A percentile compares a stretch with the other conserved stretches of the same genome.
These are phyloP conservation scores for Eristalis arbustorum DNA, from an alignment of 2,888 invertebrate species.

Conservation along the genomic window DNA sequence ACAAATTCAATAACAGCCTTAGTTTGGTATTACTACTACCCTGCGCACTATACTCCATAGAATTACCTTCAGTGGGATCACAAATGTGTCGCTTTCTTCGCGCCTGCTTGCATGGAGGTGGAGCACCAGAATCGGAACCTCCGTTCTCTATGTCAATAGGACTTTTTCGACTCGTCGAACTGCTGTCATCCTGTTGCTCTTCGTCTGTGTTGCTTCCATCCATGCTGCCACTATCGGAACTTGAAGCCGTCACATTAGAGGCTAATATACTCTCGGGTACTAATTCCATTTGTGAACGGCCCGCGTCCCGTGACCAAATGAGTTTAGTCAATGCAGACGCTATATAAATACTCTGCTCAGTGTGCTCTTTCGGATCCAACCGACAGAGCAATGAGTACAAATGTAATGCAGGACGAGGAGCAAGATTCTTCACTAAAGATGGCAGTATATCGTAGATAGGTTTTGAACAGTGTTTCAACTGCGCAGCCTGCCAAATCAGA, in stretches of 20 bases:
- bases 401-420: conserved; percentile 93
- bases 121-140: conserved; percentile 80
- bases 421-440: conserved; percentile 93
- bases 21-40: neutral
- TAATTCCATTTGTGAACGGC: conserved; percentile 80
- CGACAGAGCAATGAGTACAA: conserved; percentile 92
- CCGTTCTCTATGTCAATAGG: conserved; percentile 80
- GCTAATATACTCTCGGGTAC: conserved; percentile 80
- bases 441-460: conserved; percentile 95
- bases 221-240: conserved; percentile 90
- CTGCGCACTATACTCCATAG: conserved; percentile 35
- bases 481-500: conserved; percentile 96
- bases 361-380: conserved; percentile 94
- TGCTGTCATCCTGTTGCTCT: conserved; percentile 84
- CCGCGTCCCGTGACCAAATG: conserved; percentile 90
- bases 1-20: neutral
- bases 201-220: conserved; percentile 91
- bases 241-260: conserved; percentile 82
- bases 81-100: conserved; percentile 78
- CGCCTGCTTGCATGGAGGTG: conserved; percentile 82
- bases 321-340: conserved; percentile 94
- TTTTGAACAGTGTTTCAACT: conserved; percentile 95
- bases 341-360: conserved; percentile 94
- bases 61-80: conserved; percentile 75
- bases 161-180: conserved; percentile 82